These are phyloP conservation scores for Phlogophora meticulosa DNA, from an alignment of 2,888 invertebrate species.

Conservation along the genomic window DNA sequence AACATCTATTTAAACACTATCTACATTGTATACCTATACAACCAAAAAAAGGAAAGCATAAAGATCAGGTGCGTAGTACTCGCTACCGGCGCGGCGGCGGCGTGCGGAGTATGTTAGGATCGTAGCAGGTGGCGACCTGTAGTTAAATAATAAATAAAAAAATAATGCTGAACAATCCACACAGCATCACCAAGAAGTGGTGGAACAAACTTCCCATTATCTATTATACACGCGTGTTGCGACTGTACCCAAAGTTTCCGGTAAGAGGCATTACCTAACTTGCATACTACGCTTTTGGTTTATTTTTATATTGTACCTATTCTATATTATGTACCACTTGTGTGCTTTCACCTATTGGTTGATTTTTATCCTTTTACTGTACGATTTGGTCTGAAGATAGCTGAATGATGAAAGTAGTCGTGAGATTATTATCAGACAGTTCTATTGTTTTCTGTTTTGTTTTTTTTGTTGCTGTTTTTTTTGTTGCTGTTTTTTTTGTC, in stretches of 20 bases:
- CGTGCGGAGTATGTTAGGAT: too few relatives aligned
- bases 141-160: too few relatives aligned
- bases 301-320: constrained; percentile 29
- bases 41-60: too few relatives aligned
- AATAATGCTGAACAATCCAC: too few relatives aligned
- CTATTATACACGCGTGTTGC: constrained; percentile 11
- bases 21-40: too few relatives aligned
- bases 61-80: too few relatives aligned
- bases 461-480: background rate
- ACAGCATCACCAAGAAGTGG: too few relatives aligned
- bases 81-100: too few relatives aligned
- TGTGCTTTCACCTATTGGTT: constrained; percentile 30
- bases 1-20: too few relatives aligned
- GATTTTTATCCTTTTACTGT: constrained; percentile 4
- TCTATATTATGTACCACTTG: constrained; percentile 10
- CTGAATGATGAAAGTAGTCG: constrained; percentile 19
- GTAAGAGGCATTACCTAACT: constrained; percentile 60
- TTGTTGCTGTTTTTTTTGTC: constrained; percentile 5
- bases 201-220: too few relatives aligned
- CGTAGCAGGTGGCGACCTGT: too few relatives aligned
- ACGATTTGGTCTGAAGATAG: constrained; percentile 10
- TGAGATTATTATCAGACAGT: constrained; percentile 22
- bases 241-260: constrained; percentile 46
- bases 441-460: constrained; percentile 17
- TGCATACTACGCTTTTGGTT: constrained; percentile 35